Evolutionary conservation across 2,888 invertebrate genomes (phyloP).

Genomic region (Caenorhabditis sp.): DNA sequence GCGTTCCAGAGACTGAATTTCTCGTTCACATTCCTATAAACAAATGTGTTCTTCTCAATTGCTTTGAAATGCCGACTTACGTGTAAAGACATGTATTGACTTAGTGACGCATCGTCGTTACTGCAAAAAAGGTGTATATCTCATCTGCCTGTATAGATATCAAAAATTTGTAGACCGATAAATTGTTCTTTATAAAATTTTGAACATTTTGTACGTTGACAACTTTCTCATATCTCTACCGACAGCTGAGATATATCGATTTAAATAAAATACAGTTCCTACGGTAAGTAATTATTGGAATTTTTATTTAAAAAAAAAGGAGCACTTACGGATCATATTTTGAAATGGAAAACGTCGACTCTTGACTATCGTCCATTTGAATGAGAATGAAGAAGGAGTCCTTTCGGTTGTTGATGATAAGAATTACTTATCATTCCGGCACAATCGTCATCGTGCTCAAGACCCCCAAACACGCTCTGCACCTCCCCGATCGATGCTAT

Average conservation of each 20-base stretch:
- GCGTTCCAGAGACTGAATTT: constrained; percentile 61
- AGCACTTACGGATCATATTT: constrained; percentile 51
- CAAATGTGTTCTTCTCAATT: background rate
- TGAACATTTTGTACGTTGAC: no score
- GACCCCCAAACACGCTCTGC: background rate
- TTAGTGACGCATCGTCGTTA: constrained; percentile 24
- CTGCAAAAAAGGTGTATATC: no score
- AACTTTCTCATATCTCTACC: no score
- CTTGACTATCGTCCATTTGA: constrained; percentile 53
- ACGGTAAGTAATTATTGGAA: no score
- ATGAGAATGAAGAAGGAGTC: background rate
- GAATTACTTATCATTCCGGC: constrained; percentile 19
- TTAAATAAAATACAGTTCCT: no score
- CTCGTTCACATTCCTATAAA: constrained; percentile 58
- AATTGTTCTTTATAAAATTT: no score
- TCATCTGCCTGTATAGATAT: no score
- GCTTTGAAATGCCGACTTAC: constrained; percentile 13
- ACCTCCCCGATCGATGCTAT: background rate
- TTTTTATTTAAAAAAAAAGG: no score
- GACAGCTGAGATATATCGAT: no score
- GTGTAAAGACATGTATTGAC: constrained; percentile 23
- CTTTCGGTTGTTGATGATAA: constrained; percentile 32
- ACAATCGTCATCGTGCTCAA: constrained; percentile 45
- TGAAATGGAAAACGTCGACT: constrained; percentile 41
- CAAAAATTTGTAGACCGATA: no score